Conservation (phyloP, 2,797 vertebrate species). For the Sphenodon punctatus region DNA sequence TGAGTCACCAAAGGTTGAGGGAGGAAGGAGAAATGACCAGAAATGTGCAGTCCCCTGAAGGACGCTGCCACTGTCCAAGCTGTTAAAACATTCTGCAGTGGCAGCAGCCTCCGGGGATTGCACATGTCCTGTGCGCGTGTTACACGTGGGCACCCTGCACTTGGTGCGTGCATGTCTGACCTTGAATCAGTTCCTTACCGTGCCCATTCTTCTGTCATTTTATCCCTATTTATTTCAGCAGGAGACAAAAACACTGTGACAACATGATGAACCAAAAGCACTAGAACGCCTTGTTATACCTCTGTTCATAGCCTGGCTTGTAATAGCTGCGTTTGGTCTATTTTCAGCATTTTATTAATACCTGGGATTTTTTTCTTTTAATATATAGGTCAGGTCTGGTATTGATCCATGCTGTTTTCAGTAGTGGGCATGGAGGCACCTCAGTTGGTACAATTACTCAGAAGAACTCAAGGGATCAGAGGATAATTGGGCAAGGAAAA, state of each 20-base stretch:
- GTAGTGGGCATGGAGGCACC: slow-evolving; percentile 23
- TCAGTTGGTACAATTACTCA: slow-evolving; percentile 38
- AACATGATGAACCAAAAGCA: background rate
- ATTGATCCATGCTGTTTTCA: slow-evolving; percentile 45
- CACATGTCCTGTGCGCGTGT: too few species aligned
- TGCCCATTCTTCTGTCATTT: background rate
- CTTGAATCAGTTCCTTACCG: too few species aligned
- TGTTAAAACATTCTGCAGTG: too few species aligned
- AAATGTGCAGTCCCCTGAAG: too few species aligned
- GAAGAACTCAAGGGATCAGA: slow-evolving; percentile 51
- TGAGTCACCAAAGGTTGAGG: too few species aligned
- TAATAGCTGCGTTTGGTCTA: slow-evolving; percentile 31
- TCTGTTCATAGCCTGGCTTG: background rate
- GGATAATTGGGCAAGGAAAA: slow-evolving; percentile 58
- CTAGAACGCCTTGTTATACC: slow-evolving; percentile 11
- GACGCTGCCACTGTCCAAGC: too few species aligned
- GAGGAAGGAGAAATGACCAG: too few species aligned
- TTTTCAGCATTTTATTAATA: slow-evolving; percentile 29
- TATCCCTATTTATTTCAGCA: background rate
- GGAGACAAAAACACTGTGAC: background rate
- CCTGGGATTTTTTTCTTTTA: slow-evolving; percentile 18
- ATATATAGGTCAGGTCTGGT: slow-evolving; percentile 52
- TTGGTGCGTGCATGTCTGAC: too few species aligned
- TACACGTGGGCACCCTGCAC: too few species aligned
- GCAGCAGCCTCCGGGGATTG: too few species aligned